Conservation (phyloP, 2,888 invertebrate genomes). For the Hecatera dysodea region DNA sequence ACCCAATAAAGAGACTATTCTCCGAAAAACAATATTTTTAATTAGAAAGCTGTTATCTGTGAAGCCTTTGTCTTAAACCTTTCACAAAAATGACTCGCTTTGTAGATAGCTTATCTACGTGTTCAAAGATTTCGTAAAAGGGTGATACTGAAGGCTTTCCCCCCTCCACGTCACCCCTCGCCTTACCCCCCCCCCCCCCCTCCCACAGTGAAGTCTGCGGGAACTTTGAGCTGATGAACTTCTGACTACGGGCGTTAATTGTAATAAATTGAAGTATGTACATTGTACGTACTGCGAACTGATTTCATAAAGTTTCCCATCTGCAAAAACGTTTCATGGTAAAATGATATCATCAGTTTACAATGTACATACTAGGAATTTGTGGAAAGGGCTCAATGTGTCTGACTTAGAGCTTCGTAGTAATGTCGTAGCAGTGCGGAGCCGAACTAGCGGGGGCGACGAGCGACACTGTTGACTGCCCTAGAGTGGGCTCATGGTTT, state of each 20-base stretch:
- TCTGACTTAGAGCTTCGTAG: not conserved
- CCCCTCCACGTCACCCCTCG: not conserved
- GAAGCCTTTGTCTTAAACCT: slow-evolving; percentile 52
- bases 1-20: slow-evolving; percentile 8
- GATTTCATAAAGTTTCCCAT: not conserved
- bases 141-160: slow-evolving; percentile 22
- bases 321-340: not conserved
- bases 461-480: not conserved
- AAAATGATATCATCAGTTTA: not conserved
- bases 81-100: slow-evolving; percentile 58
- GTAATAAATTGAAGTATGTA: slow-evolving; percentile 11
- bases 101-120: slow-evolving; percentile 58
- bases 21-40: slow-evolving; percentile 52
- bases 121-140: slow-evolving; percentile 50
- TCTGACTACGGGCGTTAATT: slow-evolving; percentile 4
- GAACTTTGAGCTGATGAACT: slow-evolving; percentile 28
- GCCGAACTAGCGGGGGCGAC: not conserved
- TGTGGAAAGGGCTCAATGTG: not conserved
- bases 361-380: not conserved
- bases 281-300: not conserved
- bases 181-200: too few relatives aligned
- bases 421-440: not conserved
- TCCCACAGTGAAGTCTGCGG: not conserved
- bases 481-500: not conserved
- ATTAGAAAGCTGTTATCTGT: slow-evolving; percentile 59